phyloP scores from a whole-genome alignment of 2,888 invertebrate species.

The Platycheirus albimanus region DNA sequence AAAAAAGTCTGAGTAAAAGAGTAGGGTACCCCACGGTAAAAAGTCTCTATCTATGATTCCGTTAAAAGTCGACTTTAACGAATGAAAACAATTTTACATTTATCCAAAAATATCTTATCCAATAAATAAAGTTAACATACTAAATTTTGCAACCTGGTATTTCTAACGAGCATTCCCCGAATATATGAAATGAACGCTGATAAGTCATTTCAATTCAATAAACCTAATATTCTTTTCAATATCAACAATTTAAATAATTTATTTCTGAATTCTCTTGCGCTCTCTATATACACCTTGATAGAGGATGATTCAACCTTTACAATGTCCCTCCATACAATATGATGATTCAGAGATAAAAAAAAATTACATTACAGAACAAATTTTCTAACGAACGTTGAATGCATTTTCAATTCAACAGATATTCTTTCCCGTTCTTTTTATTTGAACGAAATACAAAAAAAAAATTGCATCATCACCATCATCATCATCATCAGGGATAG shows the following conservation, averaged over 20 bases:
- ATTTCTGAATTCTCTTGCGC: slow-evolving; percentile 10
- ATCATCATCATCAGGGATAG: slow-evolving; percentile 51
- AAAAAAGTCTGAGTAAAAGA: too few species aligned
- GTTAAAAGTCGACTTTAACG: too few species aligned
- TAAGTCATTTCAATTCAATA: slow-evolving; percentile 30
- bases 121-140: too few species aligned
- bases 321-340: slow-evolving; percentile 26
- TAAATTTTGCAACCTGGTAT: too few species aligned
- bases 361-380: slow-evolving; percentile 50
- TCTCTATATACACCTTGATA: background rate
- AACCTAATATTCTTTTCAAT: slow-evolving; percentile 15
- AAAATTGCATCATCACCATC: slow-evolving; percentile 65
- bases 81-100: too few species aligned
- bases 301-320: slow-evolving; percentile 45
- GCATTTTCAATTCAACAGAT: slow-evolving; percentile 69
- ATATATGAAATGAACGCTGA: too few species aligned
- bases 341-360: too few species aligned
- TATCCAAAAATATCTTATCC: too few species aligned
- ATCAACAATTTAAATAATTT: slow-evolving; percentile 54
- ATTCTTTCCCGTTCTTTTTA: slow-evolving; percentile 6
- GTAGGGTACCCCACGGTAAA: too few species aligned
- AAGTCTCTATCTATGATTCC: too few species aligned
- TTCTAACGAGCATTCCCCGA: too few species aligned
- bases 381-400: slow-evolving; percentile 50
- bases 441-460: slow-evolving; percentile 10